Percentiles rank a stretch among this genome's conserved stretches.
Conservation (phyloP, 2,797 vertebrate genomes). For the Tiaroga cobitis region DNA sequence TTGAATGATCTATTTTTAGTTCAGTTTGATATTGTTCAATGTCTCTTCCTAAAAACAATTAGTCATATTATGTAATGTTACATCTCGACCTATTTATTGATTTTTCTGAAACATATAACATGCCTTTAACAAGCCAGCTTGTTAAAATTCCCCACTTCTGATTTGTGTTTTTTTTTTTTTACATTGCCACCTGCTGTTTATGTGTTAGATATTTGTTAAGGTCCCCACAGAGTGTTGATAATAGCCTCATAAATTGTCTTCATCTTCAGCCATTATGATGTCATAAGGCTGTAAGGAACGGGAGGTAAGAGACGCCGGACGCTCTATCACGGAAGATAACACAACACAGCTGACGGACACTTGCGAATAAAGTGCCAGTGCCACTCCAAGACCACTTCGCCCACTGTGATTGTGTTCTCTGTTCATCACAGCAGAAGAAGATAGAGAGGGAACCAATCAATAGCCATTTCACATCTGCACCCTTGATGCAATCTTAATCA, state of each 20-base stretch:
- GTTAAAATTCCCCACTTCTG: neutral
- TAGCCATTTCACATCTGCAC: conserved; percentile 81
- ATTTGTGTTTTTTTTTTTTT: neutral
- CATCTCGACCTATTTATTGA: conserved; percentile 6
- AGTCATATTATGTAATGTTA: neutral
- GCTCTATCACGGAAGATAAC: conserved; percentile 56
- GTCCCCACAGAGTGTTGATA: conserved; percentile 15
- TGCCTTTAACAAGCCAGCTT: conserved; percentile 1
- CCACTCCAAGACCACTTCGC: conserved; percentile 68
- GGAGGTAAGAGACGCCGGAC: conserved; percentile 9
- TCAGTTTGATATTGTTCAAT: neutral
- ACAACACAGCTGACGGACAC: conserved; percentile 47
- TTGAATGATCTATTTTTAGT: neutral
- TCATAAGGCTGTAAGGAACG: neutral
- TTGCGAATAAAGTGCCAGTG: conserved; percentile 66
- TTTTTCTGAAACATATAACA: conserved; percentile 7
- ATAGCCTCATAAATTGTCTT: conserved; percentile 35
- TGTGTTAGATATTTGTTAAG: conserved; percentile 27
- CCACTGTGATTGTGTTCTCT: conserved; percentile 75
- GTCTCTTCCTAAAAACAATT: neutral
- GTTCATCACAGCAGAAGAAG: conserved; percentile 72
- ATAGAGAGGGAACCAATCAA: conserved; percentile 78
- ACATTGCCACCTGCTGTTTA: neutral
- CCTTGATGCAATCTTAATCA: conserved; percentile 81
- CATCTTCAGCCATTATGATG: conserved; percentile 12